Base-by-base conservation (phyloP, 2,113 vertebrate genomes). In the Oryzias javanicus region DNA sequence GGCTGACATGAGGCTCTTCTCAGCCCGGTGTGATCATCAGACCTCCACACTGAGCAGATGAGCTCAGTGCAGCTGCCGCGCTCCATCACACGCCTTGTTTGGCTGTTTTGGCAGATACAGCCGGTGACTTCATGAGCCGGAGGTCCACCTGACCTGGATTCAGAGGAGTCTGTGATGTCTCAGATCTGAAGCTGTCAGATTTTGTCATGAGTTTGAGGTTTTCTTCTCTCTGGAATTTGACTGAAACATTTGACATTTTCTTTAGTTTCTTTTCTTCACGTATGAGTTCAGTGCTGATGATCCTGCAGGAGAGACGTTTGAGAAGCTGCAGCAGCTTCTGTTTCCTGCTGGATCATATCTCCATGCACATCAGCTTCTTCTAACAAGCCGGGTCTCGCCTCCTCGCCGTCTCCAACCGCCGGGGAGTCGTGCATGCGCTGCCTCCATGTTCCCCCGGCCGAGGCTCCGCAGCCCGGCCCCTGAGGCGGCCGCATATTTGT, bases 401-500 rank as follows among this genome's bases (percentile, higher is more conserved):
- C 1, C 29, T 42, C 24, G 52, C 53, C 48, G 29, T 69, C n/a
- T 59, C 44, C 10, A 3, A 35, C 35, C 35, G 8, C 35, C 12
- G 35, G 35, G 35, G 35, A 35, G 35, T 35, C 67, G 17, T 55
- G 24, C 41, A 6, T 62, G 16, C 54, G 48, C 52, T 72, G 61
- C 66, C 44, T 55, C 50, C 45, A 29, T 74, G 70, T 62, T 67
- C 58, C 69, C 58, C 49, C 51, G 53, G 79, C 79, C 80, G 80
- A 79, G 74, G 49, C 62, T 82, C 57, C 18, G 15, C 76, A 72
- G 75, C 75, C 69, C 82, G 88, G 90, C 89, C 90, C 86, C 88
- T 83, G 89, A 91, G 89, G 91, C 90, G 88, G 82, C 90, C 74
- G 78, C 93, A 92, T 94, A 92, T 92, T 95, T 94, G 90, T 81